These are phyloP conservation scores for Phrynocephalus versicolor DNA, from an alignment of 2,113 vertebrate genomes.

Conservation along the genomic window DNA sequence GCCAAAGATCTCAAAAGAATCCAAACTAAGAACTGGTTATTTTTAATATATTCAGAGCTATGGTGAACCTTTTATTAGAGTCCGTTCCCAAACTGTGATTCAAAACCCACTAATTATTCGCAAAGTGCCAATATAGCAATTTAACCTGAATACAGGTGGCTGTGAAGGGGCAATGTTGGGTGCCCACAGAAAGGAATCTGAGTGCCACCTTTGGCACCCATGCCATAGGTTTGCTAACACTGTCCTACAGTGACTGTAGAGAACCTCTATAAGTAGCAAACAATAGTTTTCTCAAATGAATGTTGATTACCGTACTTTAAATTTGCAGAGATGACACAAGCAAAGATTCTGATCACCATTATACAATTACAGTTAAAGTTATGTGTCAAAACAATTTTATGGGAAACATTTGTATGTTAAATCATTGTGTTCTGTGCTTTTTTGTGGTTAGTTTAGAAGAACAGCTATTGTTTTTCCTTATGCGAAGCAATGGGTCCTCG, in stretches of 20 bases:
- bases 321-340: neutral
- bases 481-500: neutral
- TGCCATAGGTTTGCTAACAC: too few species aligned
- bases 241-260: neutral
- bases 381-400: conserved; percentile 13
- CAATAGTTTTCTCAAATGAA: neutral
- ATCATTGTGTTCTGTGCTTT: neutral
- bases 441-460: conserved; percentile 17
- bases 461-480: neutral
- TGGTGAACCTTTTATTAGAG: too few species aligned
- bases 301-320: neutral
- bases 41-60: neutral
- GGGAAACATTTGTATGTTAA: neutral
- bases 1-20: conserved; percentile 10
- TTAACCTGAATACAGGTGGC: neutral
- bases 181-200: too few species aligned
- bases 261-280: neutral
- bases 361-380: neutral
- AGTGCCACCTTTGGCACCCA: too few species aligned
- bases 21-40: neutral
- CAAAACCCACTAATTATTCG: too few species aligned
- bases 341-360: neutral
- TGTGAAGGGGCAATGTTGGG: too few species aligned
- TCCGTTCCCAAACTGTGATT: too few species aligned
- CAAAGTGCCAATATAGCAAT: too few species aligned